A percentile compares a stretch with the other conserved stretches of the same genome.
phyloP scores from a whole-genome alignment of 2,113 vertebrate genomes.

The Pungitius pungitius region DNA sequence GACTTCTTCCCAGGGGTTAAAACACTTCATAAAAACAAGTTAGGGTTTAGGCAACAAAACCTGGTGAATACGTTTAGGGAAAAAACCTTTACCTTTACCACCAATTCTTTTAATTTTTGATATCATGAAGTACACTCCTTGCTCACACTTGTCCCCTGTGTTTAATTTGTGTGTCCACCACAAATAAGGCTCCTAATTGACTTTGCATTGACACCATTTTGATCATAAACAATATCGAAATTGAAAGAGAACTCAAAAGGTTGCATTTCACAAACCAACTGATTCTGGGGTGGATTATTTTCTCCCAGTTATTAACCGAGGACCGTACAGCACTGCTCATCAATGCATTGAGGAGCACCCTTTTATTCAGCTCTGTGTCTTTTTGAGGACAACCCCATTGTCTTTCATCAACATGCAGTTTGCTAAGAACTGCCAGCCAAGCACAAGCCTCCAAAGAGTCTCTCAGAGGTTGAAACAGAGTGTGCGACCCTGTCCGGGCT shows the following conservation, averaged over 20 bases:
- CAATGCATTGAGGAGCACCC: neutral
- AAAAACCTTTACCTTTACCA: too few species aligned
- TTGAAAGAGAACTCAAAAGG: too few species aligned
- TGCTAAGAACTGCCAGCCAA: slow-evolving; percentile 14
- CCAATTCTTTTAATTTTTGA: too few species aligned
- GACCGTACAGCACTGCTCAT: neutral
- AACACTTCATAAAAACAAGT: too few species aligned
- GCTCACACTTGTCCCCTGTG: neutral
- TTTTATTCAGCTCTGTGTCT: neutral
- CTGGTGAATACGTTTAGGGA: too few species aligned
- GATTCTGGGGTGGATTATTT: neutral
- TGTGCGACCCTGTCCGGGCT: slow-evolving; percentile 47
- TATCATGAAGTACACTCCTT: too few species aligned
- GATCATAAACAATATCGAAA: neutral
- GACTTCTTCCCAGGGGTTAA: too few species aligned
- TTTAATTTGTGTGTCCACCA: neutral
- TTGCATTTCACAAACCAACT: too few species aligned
- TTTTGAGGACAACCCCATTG: neutral
- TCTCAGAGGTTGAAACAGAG: slow-evolving; percentile 39
- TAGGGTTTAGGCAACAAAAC: too few species aligned
- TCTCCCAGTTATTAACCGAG: neutral
- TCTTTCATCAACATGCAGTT: slow-evolving; percentile 14
- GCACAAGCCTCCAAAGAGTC: slow-evolving; percentile 12
- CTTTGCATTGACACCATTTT: neutral
- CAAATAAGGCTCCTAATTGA: neutral